Conservation (phyloP, 2,888 invertebrate species). For the Protonemura montana region DNA sequence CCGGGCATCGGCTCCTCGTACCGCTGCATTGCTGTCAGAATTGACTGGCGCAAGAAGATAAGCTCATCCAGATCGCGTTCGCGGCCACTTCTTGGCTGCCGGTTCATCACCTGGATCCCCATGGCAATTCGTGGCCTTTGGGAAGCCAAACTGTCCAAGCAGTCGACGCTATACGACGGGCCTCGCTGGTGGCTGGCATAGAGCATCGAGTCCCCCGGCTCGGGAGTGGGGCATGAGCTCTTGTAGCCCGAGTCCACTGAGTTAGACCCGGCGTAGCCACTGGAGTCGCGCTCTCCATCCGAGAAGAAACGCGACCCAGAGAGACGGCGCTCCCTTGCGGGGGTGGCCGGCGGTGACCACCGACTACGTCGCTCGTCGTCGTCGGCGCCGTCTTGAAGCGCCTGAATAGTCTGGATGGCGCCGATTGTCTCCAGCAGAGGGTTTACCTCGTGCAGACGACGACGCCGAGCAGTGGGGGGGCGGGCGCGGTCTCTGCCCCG, state of each 20-base stretch:
- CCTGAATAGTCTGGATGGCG: slow-evolving; percentile 52
- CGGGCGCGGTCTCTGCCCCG: background rate
- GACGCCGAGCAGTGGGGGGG: background rate
- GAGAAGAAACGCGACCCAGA: slow-evolving; percentile 41
- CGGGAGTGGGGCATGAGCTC: slow-evolving; percentile 56
- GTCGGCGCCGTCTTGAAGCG: slow-evolving; percentile 51
- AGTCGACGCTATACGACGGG: slow-evolving; percentile 50
- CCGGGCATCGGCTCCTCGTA: slow-evolving; percentile 51
- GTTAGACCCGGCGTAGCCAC: slow-evolving; percentile 56
- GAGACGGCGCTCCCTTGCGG: slow-evolving; percentile 44
- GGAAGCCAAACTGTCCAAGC: slow-evolving; percentile 50
- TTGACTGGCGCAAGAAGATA: slow-evolving; percentile 54
- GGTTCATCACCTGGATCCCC: slow-evolving; percentile 55
- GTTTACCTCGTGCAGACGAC: slow-evolving; percentile 51
- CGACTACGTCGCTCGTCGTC: slow-evolving; percentile 38
- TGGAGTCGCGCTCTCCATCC: slow-evolving; percentile 54
- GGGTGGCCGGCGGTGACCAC: slow-evolving; percentile 49
- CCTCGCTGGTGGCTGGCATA: slow-evolving; percentile 50
- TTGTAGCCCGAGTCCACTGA: slow-evolving; percentile 57
- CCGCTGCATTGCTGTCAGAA: slow-evolving; percentile 54
- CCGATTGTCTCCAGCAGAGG: slow-evolving; percentile 57
- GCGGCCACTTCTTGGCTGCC: slow-evolving; percentile 49
- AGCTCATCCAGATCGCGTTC: slow-evolving; percentile 53
- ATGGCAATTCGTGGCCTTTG: slow-evolving; percentile 55
- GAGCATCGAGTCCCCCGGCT: slow-evolving; percentile 53